Base-by-base conservation (phyloP, 2,888 invertebrate genomes). In the Bellardia pandia region DNA sequence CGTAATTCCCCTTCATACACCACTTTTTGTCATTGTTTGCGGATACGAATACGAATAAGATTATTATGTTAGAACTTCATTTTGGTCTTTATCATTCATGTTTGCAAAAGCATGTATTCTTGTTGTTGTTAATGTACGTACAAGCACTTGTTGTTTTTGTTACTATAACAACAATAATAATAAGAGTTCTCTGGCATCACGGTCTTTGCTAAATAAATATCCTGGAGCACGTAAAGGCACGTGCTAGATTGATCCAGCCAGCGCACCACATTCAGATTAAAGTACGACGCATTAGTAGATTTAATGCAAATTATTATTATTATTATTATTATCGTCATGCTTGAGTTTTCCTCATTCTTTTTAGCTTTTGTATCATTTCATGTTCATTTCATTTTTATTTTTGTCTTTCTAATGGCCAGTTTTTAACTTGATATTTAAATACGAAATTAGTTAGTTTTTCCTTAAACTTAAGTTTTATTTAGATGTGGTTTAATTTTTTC, bases 241-340 rank as follows among this genome's bases (percentile, higher is more conserved):
- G 90, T 90, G 89, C 75, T 80, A 11, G 51, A 56, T 80, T 75
- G 69, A 80, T 69, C 42, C 79, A 74, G 62, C 79, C 79, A 37
- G 80, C 79, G 51, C 91, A 77, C 42, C 89, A 91, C 90, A 91
- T 88, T 85, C 91, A 92, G 93, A 93, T 93, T 93, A 93, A 92
- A 92, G 92, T 90, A 91, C 91, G 92, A 91, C 91, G 93, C 92
- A 93, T 93, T 93, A 93, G 92, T 91, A 90, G 91, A 92, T 92
- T 93, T 93, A 91, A 92, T 92, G 92, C 91, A 92, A 91, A 92
- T 92, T 91, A 90, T 88, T 77, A 82, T 81, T 72, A 90, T 88
- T 77, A 82, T 81, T 72, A 58, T 33, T 30, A n/a, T 71, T 74
- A 56, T 56, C 56, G 88, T 89, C 87, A 64, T 62, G 33, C 72